A percentile compares a stretch with the other conserved stretches of the same genome.
These are phyloP conservation scores for Tetropium fuscum DNA, from an alignment of 2,888 invertebrate genomes.

Conservation along the genomic window DNA sequence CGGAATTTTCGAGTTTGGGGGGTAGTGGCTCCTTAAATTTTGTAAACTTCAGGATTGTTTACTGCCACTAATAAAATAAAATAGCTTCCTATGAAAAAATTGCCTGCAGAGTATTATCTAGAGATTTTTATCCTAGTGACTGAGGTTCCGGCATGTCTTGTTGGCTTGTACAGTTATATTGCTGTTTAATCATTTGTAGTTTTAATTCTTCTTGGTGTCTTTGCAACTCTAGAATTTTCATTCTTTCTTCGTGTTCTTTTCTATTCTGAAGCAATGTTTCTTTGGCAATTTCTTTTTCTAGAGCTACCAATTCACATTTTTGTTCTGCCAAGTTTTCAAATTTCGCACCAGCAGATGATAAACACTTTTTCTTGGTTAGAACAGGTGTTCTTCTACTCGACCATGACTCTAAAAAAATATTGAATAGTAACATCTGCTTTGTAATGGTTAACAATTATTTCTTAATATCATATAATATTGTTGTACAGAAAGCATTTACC, in stretches of 20 bases:
- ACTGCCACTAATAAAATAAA: no score
- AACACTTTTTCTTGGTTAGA: neutral
- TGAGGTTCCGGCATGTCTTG: no score
- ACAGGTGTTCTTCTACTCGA: neutral
- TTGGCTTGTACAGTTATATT: no score
- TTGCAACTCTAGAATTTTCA: slow-evolving; percentile 1
- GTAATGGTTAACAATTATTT: neutral
- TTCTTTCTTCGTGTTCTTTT: neutral
- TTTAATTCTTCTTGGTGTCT: slow-evolving; percentile 2
- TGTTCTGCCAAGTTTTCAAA: neutral
- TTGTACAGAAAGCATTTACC: neutral
- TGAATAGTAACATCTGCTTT: neutral
- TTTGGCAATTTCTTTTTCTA: neutral
- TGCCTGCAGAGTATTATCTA: no score
- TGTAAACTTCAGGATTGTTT: no score
- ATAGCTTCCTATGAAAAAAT: no score
- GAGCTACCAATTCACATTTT: neutral
- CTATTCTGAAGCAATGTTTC: neutral
- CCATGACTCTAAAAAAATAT: slow-evolving; percentile 6
- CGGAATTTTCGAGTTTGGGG: no score
- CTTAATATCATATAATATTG: neutral
- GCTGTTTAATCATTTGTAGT: neutral
- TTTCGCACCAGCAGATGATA: neutral
- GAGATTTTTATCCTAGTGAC: no score
- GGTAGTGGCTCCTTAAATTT: no score